Evolutionary conservation across 1,140 invertebrate species (phyloP).

Genomic region (Eumeta japonica): DNA sequence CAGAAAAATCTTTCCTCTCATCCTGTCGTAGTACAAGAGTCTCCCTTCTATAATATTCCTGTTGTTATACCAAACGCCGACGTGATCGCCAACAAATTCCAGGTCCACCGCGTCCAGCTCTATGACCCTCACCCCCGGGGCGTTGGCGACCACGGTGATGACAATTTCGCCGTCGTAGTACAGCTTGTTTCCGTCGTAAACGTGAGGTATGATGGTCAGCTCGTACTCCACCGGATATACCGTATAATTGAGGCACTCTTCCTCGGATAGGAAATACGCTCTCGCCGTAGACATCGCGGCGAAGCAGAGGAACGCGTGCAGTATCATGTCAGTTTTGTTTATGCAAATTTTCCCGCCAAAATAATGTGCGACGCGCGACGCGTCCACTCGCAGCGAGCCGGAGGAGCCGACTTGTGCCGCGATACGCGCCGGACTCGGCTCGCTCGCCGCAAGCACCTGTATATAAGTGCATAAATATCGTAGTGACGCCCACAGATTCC

Average conservation of each 20-base stretch:
- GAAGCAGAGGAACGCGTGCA: too few species aligned
- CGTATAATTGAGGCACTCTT: slow-evolving; percentile 49
- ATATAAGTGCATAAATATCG: too few species aligned
- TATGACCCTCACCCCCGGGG: slow-evolving; percentile 32
- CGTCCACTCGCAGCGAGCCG: slow-evolving; percentile 19
- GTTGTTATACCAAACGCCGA: slow-evolving; percentile 27
- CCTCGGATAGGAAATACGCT: slow-evolving; percentile 24
- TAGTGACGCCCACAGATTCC: too few species aligned
- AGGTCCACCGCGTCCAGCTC: slow-evolving; percentile 39
- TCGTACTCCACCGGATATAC: slow-evolving; percentile 49
- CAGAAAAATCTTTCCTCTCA: slow-evolving; percentile 33
- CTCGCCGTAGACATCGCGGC: slow-evolving; percentile 1
- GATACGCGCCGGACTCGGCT: too few species aligned
- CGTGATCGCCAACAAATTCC: slow-evolving; percentile 24
- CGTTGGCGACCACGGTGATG: slow-evolving; percentile 41
- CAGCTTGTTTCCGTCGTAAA: slow-evolving; percentile 20
- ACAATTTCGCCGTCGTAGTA: slow-evolving; percentile 37
- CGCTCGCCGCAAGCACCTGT: too few species aligned
- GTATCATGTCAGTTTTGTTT: too few species aligned
- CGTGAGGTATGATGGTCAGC: slow-evolving; percentile 31
- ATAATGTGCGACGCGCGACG: slow-evolving; percentile 6
- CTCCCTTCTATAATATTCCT: slow-evolving; percentile 27
- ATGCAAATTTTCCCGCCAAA: slow-evolving; percentile 13
- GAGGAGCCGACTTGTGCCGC: too few species aligned
- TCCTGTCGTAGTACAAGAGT: slow-evolving; percentile 31